phyloP scores from a whole-genome alignment of 2,888 invertebrate species.

The Hofmannophila pseudospretella region DNA sequence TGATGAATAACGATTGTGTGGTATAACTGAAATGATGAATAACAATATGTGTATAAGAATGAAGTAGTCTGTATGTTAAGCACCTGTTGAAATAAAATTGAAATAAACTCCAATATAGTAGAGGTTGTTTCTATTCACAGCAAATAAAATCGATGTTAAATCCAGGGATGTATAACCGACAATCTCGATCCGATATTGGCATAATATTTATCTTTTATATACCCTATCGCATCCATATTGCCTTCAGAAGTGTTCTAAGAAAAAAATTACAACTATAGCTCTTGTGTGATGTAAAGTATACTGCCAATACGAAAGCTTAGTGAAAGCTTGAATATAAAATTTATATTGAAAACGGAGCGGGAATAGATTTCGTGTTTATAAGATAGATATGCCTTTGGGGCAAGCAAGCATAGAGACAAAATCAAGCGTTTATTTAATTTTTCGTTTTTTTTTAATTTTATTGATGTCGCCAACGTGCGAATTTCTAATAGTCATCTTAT shows the following conservation, averaged over 20 bases:
- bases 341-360: background rate
- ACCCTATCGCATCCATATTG: conserved; percentile 13
- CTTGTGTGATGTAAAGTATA: background rate
- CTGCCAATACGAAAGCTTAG: background rate
- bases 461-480: too few relatives aligned
- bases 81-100: too few relatives aligned
- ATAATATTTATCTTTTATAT: conserved; percentile 11
- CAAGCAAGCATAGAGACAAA: too few relatives aligned
- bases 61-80: too few relatives aligned
- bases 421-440: too few relatives aligned
- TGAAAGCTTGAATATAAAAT: background rate
- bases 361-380: background rate
- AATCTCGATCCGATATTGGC: conserved; percentile 14
- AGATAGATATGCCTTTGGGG: too few relatives aligned
- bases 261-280: background rate
- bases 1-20: too few relatives aligned
- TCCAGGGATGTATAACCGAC: conserved; percentile 9
- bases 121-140: conserved; percentile 2
- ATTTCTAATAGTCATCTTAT: too few relatives aligned
- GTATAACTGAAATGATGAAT: too few relatives aligned
- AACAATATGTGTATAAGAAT: too few relatives aligned
- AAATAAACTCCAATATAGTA: background rate
- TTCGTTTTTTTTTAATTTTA: too few relatives aligned
- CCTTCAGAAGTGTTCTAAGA: conserved; percentile 1
- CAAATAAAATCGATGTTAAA: conserved; percentile 19